Evolutionary conservation across 2,113 vertebrate genomes (phyloP), one percentile per base, ranked within the genome.

Genomic region (Xiphophorus maculatus): DNA sequence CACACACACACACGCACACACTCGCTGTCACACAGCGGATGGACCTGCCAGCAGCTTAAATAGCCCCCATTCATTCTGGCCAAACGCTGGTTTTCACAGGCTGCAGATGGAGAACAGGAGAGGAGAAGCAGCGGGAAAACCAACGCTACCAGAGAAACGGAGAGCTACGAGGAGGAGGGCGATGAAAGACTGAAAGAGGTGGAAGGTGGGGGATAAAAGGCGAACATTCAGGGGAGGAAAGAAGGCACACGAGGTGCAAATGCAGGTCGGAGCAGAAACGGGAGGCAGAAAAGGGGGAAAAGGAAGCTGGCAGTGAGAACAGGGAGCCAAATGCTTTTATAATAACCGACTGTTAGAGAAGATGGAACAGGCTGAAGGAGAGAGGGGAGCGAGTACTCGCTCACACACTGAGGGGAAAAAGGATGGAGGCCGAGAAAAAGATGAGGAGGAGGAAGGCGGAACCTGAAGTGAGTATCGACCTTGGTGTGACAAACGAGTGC

Each of bases 401-500:
- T 86, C 85, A 80, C 67, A 84, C 69, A 66, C 11, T 19, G 74
- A 83, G 32, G 73, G 32, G 73, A 62, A 54, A 42, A 66, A 63
- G 80, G 12, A 78, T 28, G 66, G 64, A 87, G 77, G 76, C 71
- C 71, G 81, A 74, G 72, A 72, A 74, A 82, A 84, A 74, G 73
- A 48, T 48, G 44, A 74, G 67, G 73, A 69, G 73, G 77, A 76
- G 79, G 78, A 84, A 79, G 69, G 78, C 44, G 5, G 44, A 48
- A 48, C 81, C 85, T 9, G 65, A 84, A 87, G 85, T 75, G 78
- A 85, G 73, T 75, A 81, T 88, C 74, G 88, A 92, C 92, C 92
- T 93, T 92, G 89, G 84, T 76, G 60, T 91, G 91, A 91, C 81
- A 91, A 92, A 90, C 79, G 87, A 91, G 86, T 54, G 61, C 75